These are phyloP conservation scores for Danio jaintianensis DNA, from an alignment of 2,797 vertebrate genomes.

Conservation along the genomic window DNA sequence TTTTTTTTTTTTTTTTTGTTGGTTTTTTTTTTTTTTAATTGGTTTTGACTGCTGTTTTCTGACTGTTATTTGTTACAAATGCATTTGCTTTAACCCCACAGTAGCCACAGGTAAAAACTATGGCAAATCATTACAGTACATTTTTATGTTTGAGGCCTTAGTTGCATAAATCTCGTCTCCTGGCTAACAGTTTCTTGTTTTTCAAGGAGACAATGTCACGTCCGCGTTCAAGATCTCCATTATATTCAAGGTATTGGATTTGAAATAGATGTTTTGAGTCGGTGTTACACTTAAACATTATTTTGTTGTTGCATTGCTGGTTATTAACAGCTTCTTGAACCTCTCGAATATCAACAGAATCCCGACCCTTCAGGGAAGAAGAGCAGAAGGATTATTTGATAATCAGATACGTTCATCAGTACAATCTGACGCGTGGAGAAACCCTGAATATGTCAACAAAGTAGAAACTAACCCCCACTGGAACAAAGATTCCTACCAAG, in stretches of 20 bases:
- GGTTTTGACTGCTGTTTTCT: not conserved
- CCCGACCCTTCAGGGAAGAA: constrained; percentile 48
- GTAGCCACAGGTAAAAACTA: not conserved
- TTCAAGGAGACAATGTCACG: constrained; percentile 77
- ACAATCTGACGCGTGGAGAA: constrained; percentile 53
- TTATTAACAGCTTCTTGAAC: constrained; percentile 39
- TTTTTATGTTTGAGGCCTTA: not conserved
- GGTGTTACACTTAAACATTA: not conserved
- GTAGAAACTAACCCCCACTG: constrained; percentile 30
- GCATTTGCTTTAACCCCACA: not conserved
- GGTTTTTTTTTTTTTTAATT: not conserved
- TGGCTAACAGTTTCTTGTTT: constrained; percentile 31
- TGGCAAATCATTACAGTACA: not conserved
- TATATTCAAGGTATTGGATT: constrained; percentile 70
- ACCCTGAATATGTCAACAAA: constrained; percentile 39
- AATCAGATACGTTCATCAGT: constrained; percentile 36
- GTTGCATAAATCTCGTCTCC: not conserved
- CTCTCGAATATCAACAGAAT: constrained; percentile 55
- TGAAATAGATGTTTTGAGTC: constrained; percentile 13
- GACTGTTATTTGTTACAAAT: not conserved
- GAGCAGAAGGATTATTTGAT: constrained; percentile 47
- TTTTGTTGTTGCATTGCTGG: constrained; percentile 1
- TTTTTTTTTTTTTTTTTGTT: not conserved
- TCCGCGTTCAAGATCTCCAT: constrained; percentile 71
- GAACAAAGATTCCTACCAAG: constrained; percentile 47